phyloP scores from a whole-genome alignment of 2,888 invertebrate species.

The Chalcosyrphus nemorum region DNA sequence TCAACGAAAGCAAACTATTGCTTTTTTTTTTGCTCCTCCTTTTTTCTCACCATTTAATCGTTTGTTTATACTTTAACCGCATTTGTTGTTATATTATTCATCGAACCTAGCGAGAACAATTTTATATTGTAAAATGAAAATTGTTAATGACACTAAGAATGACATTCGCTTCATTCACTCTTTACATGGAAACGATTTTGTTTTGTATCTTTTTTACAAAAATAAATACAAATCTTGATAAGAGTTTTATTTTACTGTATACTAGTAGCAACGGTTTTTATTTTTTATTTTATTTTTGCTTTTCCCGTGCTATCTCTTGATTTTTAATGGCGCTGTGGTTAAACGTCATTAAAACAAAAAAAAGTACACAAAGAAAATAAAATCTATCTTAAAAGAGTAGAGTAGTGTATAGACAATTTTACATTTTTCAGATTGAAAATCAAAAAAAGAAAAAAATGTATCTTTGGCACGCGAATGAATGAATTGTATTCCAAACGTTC shows the following conservation, averaged over 20 bases:
- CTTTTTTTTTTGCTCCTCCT: no score
- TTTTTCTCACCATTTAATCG: not conserved
- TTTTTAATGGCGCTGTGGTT: not conserved
- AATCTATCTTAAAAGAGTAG: slow-evolving; percentile 2
- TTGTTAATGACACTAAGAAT: not conserved
- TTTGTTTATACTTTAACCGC: slow-evolving; percentile 54
- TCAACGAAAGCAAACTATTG: not conserved
- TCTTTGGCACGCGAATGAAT: slow-evolving; percentile 65
- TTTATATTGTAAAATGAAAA: slow-evolving; percentile 6
- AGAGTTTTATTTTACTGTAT: slow-evolving; percentile 51
- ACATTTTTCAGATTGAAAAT: slow-evolving; percentile 11
- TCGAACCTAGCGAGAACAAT: not conserved
- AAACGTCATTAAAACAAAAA: not conserved
- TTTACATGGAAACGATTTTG: not conserved
- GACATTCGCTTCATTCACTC: slow-evolving; percentile 23
- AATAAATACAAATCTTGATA: slow-evolving; percentile 61
- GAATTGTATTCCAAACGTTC: slow-evolving; percentile 29
- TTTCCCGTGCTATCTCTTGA: not conserved
- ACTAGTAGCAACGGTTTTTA: slow-evolving; percentile 23
- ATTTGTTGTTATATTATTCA: slow-evolving; percentile 38
- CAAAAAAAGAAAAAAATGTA: not conserved
- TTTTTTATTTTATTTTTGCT: not conserved
- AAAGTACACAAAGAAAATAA: not conserved
- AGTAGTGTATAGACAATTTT: no score
- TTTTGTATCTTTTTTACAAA: slow-evolving; percentile 5